Percentiles rank a stretch among this genome's conserved stretches.
Evolutionary conservation across 2,113 vertebrate genomes (phyloP).

Genomic region (Upupa epops): DNA sequence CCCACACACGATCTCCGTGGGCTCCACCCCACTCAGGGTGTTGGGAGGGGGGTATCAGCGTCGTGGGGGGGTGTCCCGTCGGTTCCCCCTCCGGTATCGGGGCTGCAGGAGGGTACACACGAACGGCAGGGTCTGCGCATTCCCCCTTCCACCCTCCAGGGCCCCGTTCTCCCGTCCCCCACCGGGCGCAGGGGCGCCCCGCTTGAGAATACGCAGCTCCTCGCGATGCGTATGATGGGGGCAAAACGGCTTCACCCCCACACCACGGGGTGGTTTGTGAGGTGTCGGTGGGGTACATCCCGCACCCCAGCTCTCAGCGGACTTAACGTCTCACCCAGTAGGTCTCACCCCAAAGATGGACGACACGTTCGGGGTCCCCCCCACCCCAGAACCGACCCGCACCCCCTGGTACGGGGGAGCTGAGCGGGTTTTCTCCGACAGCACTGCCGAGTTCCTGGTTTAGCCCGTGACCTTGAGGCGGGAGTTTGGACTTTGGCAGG

Average conservation of each 20-base stretch:
- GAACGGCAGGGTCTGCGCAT: neutral
- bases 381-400: neutral
- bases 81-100: neutral
- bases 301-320: neutral
- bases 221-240: rapidly evolving
- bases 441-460: conserved; percentile 16
- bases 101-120: neutral
- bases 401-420: neutral
- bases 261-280: neutral
- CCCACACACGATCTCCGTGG: neutral
- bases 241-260: neutral
- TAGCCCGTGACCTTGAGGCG: conserved; percentile 50
- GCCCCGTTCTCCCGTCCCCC: no score
- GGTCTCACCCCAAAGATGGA: neutral
- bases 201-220: no score
- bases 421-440: neutral
- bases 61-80: no score
- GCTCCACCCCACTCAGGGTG: no score
- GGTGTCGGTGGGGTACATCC: neutral
- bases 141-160: neutral
- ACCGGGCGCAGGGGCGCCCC: neutral
- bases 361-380: neutral
- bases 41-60: no score
- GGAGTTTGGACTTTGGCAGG: conserved; percentile 59
- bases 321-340: neutral